Evolutionary conservation across 1,140 invertebrate species (phyloP).

Genomic region (Carcinoscorpius rotundicauda): DNA sequence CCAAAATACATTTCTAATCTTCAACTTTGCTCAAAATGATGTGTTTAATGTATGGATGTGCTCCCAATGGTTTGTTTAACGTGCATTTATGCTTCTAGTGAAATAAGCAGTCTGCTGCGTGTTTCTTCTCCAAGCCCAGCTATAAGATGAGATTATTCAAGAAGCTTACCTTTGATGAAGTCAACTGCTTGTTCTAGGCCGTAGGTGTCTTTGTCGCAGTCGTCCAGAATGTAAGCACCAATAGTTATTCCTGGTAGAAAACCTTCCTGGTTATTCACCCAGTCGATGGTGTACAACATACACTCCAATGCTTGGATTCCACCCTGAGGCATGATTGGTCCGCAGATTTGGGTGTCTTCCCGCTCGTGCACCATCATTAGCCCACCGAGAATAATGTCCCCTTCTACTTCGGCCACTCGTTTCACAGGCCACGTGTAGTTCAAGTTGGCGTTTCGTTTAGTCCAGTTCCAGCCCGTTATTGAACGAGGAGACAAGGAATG

Average conservation of each 20-base stretch:
- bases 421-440: conserved; percentile 53
- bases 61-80: no score
- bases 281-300: conserved; percentile 82
- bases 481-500: no score
- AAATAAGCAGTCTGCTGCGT: no score
- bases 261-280: conserved; percentile 51
- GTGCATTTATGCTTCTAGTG: no score
- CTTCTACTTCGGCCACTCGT: conserved; percentile 67
- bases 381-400: conserved; percentile 61
- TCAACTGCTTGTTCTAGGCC: conserved; percentile 91
- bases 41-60: no score
- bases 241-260: conserved; percentile 60
- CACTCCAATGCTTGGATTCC: conserved; percentile 71
- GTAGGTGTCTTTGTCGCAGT: conserved; percentile 93
- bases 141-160: no score
- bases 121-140: no score
- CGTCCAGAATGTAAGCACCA: conserved; percentile 60
- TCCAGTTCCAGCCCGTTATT: no score
- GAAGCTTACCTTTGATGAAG: conserved; percentile 82
- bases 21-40: no score
- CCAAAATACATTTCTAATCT: no score
- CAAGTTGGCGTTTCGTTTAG: not conserved
- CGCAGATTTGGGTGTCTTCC: conserved; percentile 61
- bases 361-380: conserved; percentile 92
- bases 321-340: conserved; percentile 87